phyloP scores from a whole-genome alignment of 2,888 invertebrate genomes.

The Cyclophora albipunctata region DNA sequence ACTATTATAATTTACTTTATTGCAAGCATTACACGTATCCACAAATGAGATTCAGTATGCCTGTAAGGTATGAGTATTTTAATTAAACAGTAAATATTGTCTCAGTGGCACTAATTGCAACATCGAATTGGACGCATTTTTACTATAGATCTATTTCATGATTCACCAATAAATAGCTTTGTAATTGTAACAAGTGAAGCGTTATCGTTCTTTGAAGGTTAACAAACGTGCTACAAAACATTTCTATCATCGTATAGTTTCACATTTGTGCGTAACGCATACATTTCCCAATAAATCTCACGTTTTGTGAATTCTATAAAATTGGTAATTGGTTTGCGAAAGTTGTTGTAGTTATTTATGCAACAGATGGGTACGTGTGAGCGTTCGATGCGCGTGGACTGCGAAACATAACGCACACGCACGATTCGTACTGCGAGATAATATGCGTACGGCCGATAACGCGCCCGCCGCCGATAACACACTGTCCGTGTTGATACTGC shows the following conservation, averaged over 20 bases:
- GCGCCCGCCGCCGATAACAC: slow-evolving; percentile 45
- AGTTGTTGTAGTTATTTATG: slow-evolving; percentile 46
- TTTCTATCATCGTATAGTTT: slow-evolving; percentile 37
- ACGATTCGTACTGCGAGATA: slow-evolving; percentile 59
- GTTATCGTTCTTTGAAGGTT: slow-evolving; percentile 19
- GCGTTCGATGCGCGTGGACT: slow-evolving; percentile 43
- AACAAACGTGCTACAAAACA: slow-evolving; percentile 36
- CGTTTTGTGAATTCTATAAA: slow-evolving; percentile 54
- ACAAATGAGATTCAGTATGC: too few species aligned
- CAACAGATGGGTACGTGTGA: slow-evolving; percentile 50
- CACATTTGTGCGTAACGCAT: slow-evolving; percentile 59
- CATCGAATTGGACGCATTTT: too few species aligned
- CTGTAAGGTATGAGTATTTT: too few species aligned
- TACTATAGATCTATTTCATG: too few species aligned
- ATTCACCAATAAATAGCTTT: too few species aligned
- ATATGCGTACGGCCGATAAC: slow-evolving; percentile 58
- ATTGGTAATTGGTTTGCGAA: slow-evolving; percentile 63
- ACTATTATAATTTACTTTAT: too few species aligned
- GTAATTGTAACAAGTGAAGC: background rate
- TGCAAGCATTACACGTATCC: too few species aligned
- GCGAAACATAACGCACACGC: slow-evolving; percentile 61
- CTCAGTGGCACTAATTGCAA: too few species aligned
- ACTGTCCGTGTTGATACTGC: slow-evolving; percentile 38
- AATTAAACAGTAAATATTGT: too few species aligned
- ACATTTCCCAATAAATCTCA: slow-evolving; percentile 58